Conservation (phyloP, 2,888 invertebrate genomes). For the Eupithecia centaureata region DNA sequence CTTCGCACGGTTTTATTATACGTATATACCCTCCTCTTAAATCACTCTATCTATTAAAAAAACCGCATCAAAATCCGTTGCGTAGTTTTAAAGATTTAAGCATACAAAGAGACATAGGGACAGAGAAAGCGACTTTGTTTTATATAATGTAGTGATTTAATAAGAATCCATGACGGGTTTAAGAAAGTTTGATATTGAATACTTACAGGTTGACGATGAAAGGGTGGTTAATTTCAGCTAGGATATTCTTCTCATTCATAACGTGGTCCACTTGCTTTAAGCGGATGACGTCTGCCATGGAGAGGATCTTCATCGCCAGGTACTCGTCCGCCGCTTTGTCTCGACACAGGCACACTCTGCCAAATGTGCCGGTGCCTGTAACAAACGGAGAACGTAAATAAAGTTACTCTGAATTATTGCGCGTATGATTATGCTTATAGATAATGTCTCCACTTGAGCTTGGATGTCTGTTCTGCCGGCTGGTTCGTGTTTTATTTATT, state of each 20-base stretch:
- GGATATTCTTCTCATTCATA: conserved; percentile 97
- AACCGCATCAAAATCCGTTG: no score
- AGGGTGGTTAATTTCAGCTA: conserved; percentile 95
- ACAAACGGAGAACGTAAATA: conserved; percentile 47
- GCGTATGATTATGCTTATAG: conserved; percentile 13
- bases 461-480: background rate
- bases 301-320: conserved; percentile 97
- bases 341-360: conserved; percentile 95
- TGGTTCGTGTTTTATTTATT: background rate
- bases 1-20: no score
- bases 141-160: no score
- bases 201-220: conserved; percentile 92
- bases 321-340: conserved; percentile 92
- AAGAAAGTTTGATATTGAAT: background rate
- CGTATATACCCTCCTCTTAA: no score
- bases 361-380: conserved; percentile 97
- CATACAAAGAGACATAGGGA: no score
- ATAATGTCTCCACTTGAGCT: conserved; percentile 9
- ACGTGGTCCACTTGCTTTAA: conserved; percentile 98
- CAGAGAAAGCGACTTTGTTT: no score
- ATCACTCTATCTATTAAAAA: no score
- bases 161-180: no score
- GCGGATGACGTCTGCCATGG: conserved; percentile 96
- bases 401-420: conserved; percentile 18
- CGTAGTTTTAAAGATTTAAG: no score